A percentile compares a stretch with the other conserved stretches of the same genome.
These are phyloP conservation scores for Caenorhabditis virilis DNA, from an alignment of 2,888 invertebrate genomes.

Conservation along the genomic window DNA sequence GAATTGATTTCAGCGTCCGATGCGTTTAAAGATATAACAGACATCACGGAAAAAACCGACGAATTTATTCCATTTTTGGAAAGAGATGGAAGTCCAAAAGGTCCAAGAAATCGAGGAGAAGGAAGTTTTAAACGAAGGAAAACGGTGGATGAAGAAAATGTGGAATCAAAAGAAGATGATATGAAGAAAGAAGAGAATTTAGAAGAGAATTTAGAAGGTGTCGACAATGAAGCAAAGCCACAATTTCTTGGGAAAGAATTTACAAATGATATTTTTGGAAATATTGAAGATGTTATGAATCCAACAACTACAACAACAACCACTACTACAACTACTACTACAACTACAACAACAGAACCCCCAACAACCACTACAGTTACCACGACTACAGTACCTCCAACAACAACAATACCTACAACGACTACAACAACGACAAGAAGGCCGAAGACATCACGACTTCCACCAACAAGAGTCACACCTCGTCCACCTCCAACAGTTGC, in stretches of 20 bases:
- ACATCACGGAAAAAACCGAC: background rate
- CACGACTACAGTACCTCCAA: conserved; percentile 18
- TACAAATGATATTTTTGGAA: conserved; percentile 30
- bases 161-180: background rate
- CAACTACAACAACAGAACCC: conserved; percentile 8
- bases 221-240: conserved; percentile 26
- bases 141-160: background rate
- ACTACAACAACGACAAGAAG: conserved; percentile 10
- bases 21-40: too few species aligned
- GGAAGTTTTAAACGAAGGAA: background rate
- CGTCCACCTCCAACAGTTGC: conserved; percentile 13
- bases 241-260: conserved; percentile 13
- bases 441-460: conserved; percentile 5
- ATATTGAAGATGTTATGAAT: conserved; percentile 22
- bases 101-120: background rate
- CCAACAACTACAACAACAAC: conserved; percentile 5
- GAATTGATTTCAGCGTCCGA: too few species aligned
- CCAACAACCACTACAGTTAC: conserved; percentile 12
- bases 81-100: background rate
- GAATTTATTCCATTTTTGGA: conserved; percentile 1
- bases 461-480: conserved; percentile 21
- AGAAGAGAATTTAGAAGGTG: background rate
- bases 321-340: conserved; percentile 10
- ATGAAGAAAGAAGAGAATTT: background rate
- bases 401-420: conserved; percentile 7